Evolutionary conservation across 2,797 vertebrate species (phyloP), one percentile per base, ranked within the genome.

Genomic region (Tenualosa ilisha): DNA sequence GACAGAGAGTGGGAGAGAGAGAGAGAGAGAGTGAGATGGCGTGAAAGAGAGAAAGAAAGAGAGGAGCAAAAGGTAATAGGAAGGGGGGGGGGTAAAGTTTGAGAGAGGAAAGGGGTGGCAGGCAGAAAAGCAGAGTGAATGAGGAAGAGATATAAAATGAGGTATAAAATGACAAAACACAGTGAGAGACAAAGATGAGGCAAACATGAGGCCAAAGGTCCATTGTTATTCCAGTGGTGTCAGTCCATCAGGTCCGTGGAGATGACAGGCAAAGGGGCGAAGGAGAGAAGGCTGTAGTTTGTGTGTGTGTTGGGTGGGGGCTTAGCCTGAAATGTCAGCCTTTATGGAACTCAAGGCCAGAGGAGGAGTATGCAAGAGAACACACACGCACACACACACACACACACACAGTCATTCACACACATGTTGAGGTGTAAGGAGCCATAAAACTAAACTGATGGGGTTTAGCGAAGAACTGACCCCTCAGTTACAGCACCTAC

Each of bases 1-100:
- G 50, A 51, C 7, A 88, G 87, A 17, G 26, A 51, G 50, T 24
- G 79, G n/a, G 11, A 51, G 63, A 24, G 56, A 11, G 24, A 88
- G 87, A 17, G 26, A 51, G 50, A 54, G 79, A 43, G 11, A 51
- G 63, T 22, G 22, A 37, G 53, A 11, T 26, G 68, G 51, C 86
- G 68, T 61, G 82, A 53, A 2, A 81, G 81, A 88, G 65, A 31
- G 63, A 63, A 54, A 46, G 11, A 24, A 17, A 61, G 46, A 83
- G 53, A 20, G 53, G 7, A 26, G 37, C 53, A 54, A 11, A 24
- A n/a, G 7, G 24, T 11, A 31, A 15, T 5, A 56, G 26, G 15
- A 3, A 43, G 1, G 17, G 15, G 50, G 50, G 75, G 37, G 82
- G 15, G 2, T 3, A 31, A 15, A 26, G 59, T 9, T n/a, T 50